Evolutionary conservation across 2,797 vertebrate species (phyloP), one percentile per base, ranked within the genome.

Genomic region (Columba guinea): DNA sequence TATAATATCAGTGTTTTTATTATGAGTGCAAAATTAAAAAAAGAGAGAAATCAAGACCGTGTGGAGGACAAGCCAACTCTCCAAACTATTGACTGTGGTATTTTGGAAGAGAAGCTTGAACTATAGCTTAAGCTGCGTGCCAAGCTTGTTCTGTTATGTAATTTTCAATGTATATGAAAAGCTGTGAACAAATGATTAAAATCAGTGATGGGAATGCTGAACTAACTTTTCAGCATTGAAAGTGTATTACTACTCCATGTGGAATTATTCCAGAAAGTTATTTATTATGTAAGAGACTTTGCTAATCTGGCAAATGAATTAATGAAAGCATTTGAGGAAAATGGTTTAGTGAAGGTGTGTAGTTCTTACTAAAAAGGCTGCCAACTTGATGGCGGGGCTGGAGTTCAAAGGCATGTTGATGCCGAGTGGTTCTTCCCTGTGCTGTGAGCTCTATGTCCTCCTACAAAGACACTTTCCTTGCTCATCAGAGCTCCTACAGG

Each of bases 181-280:
- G 78, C 70, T 74, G 56, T 10, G 88, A 96, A 76, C 78, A 81
- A 94, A 91, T 75, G 53, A 90, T 64, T 90, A 58, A 88, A 78
- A 90, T 92, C 79, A 75, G 62, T 81, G 91, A 63, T 84, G 59
- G 88, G 88, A 94, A 46, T 49, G 71, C 91, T 84, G 63, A 96
- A 78, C 75, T 89, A 80, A 94, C 82, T 96, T 94, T 69, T 56
- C 79, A 78, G 90, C 73, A 24, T 62, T 95, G 64, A 53, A 87
- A 96, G 85, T 46, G 62, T 73, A 51, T 79, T 87, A 71, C 92
- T 94, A 26, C 81, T 91, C 70, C 73, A 22, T 65, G 87, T 93
- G 93, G 93, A 95, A 93, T 96, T 95, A 93, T 96, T 97, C 95
- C 86, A 89, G 94, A 90, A 94, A 91, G 81, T 71, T 97, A 90